A percentile compares a stretch with the other conserved stretches of the same genome.
Evolutionary conservation across 2,888 invertebrate species (phyloP).

Genomic region (Bombyx huttoni): DNA sequence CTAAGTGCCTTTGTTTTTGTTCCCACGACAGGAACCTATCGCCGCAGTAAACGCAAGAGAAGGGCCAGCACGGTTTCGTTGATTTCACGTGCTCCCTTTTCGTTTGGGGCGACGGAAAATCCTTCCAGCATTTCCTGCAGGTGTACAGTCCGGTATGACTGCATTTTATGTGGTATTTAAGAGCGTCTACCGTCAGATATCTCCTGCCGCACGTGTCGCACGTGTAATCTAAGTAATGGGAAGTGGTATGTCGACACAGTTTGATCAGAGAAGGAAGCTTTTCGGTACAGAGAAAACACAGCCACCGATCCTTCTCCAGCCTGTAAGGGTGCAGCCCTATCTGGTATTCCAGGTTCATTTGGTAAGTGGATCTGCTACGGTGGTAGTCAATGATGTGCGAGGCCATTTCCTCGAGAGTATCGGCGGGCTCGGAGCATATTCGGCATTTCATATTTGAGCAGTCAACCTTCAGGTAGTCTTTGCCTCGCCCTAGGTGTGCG

Average conservation of each 20-base stretch:
- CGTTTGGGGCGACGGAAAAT: constrained; percentile 31
- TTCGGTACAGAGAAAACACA: constrained; percentile 35
- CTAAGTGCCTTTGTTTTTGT: constrained; percentile 38
- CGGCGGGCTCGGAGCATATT: constrained; percentile 27
- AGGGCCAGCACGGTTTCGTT: constrained; percentile 41
- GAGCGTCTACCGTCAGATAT: constrained; percentile 39
- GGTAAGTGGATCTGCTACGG: constrained; percentile 13
- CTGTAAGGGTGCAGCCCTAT: constrained; percentile 47
- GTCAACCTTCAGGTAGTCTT: constrained; percentile 51
- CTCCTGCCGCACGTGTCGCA: constrained; percentile 51
- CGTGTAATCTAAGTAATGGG: constrained; percentile 44
- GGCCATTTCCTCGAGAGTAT: constrained; percentile 30
- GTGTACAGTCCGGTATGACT: constrained; percentile 33
- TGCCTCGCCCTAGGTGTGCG: constrained; percentile 33
- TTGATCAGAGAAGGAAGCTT: constrained; percentile 40
- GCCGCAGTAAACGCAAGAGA: constrained; percentile 39
- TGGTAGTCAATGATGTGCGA: constrained; percentile 36
- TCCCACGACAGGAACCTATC: constrained; percentile 55
- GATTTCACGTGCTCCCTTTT: constrained; percentile 34
- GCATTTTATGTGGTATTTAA: constrained; percentile 45
- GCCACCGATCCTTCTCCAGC: constrained; percentile 37
- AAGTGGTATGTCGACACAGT: constrained; percentile 43
- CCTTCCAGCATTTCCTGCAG: constrained; percentile 50
- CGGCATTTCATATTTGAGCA: constrained; percentile 40
- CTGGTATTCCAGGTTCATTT: constrained; percentile 31